phyloP scores from a whole-genome alignment of 2,888 invertebrate genomes.

The Boloria euphrosyne region DNA sequence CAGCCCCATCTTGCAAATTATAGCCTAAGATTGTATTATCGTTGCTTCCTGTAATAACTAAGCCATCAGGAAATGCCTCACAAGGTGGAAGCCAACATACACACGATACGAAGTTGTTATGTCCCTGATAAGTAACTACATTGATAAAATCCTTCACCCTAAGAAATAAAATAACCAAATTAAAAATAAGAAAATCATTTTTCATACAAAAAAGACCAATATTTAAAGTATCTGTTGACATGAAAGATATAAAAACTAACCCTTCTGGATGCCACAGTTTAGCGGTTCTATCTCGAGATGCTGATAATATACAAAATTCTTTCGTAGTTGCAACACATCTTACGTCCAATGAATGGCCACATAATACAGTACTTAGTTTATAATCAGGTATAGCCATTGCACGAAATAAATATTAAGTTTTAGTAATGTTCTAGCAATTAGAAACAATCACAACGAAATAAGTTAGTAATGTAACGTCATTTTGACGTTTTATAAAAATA shows the following conservation, averaged over 20 bases:
- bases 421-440: constrained; percentile 41
- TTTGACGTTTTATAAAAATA: constrained; percentile 45
- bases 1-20: constrained; percentile 85
- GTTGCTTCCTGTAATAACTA: constrained; percentile 94
- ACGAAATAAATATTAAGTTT: constrained; percentile 27
- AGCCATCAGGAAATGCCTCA: constrained; percentile 86
- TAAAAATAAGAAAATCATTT: no score
- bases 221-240: no score
- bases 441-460: constrained; percentile 52
- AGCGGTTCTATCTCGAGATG: constrained; percentile 93
- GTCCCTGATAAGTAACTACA: constrained; percentile 87
- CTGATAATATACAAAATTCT: constrained; percentile 90
- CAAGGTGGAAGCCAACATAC: constrained; percentile 89
- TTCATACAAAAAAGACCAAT: no score
- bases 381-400: constrained; percentile 83
- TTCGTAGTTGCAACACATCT: constrained; percentile 86
- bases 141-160: constrained; percentile 84
- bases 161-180: constrained; percentile 41
- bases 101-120: constrained; percentile 92
- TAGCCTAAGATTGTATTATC: constrained; percentile 92
- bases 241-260: constrained; percentile 58
- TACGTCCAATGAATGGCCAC: constrained; percentile 93
- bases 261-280: constrained; percentile 92
- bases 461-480: constrained; percentile 27
- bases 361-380: constrained; percentile 89